phyloP scores from a whole-genome alignment of 2,797 vertebrate genomes.

The Hemitrygon akajei region DNA sequence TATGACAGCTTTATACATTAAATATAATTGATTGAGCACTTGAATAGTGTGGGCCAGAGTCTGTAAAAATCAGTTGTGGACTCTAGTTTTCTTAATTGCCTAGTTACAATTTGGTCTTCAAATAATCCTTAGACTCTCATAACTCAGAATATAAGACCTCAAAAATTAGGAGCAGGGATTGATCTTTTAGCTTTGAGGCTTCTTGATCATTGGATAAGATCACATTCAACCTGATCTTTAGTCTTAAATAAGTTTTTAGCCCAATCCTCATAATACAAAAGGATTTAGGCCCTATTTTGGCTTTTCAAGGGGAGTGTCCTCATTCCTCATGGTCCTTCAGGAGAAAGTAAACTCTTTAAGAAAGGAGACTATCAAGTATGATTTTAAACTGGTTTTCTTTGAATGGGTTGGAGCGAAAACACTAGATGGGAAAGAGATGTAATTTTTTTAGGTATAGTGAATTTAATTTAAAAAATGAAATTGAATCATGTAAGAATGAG shows the following conservation, averaged over 20 bases:
- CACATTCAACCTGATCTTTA: too few species aligned
- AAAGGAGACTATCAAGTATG: not conserved
- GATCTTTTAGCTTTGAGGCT: too few species aligned
- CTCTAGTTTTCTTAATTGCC: not conserved
- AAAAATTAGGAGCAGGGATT: too few species aligned
- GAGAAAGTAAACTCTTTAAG: not conserved
- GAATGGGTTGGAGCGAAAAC: not conserved
- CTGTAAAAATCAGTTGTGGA: not conserved
- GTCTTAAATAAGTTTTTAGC: too few species aligned
- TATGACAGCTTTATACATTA: not conserved
- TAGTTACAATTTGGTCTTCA: not conserved
- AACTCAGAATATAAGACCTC: not conserved
- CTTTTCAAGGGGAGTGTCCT: too few species aligned
- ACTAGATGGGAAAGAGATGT: too few species aligned
- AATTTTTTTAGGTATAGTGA: not conserved
- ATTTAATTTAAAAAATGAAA: not conserved
- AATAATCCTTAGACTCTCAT: not conserved
- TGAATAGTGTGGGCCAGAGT: not conserved
- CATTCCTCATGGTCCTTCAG: not conserved
- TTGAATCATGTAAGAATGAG: not conserved
- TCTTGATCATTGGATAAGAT: too few species aligned
- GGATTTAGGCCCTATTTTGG: too few species aligned
- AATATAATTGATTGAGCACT: not conserved
- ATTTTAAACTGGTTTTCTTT: not conserved
- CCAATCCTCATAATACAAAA: too few species aligned